Percentiles rank a stretch among this genome's conserved stretches.
Evolutionary conservation across 2,113 vertebrate genomes (phyloP).

Genomic region (Chlorodrepanis virens): DNA sequence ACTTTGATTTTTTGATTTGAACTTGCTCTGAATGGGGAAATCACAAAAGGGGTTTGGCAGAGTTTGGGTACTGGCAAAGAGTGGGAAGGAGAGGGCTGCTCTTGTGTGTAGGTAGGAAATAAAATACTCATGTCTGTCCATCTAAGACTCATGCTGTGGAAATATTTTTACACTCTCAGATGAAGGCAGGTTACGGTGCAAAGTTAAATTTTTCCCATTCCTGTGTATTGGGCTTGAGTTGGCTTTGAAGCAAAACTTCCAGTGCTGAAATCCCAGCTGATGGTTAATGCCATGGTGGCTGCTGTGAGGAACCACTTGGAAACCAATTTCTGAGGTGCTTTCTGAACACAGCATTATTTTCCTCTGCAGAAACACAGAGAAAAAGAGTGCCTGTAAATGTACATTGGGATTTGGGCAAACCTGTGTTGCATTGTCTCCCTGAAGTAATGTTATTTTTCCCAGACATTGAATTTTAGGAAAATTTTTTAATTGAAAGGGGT

Average conservation of each 20-base stretch:
- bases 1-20: neutral
- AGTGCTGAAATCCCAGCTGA: neutral
- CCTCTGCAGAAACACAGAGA: neutral
- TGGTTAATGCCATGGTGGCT: neutral
- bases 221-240: neutral
- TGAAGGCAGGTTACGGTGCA: neutral
- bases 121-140: neutral
- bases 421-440: neutral
- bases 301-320: neutral
- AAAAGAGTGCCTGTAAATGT: neutral
- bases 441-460: neutral
- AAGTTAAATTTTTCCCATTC: neutral
- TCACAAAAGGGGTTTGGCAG: neutral
- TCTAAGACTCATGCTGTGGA: neutral
- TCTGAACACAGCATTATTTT: neutral
- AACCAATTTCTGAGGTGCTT: neutral
- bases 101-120: neutral
- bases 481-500: neutral
- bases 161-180: neutral
- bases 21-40: neutral
- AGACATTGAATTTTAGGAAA: neutral
- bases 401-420: neutral
- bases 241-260: neutral
- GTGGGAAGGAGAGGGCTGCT: neutral
- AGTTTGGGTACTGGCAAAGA: neutral